phyloP scores from a whole-genome alignment of 2,113 vertebrate genomes.

The Galeopterus variegatus region DNA sequence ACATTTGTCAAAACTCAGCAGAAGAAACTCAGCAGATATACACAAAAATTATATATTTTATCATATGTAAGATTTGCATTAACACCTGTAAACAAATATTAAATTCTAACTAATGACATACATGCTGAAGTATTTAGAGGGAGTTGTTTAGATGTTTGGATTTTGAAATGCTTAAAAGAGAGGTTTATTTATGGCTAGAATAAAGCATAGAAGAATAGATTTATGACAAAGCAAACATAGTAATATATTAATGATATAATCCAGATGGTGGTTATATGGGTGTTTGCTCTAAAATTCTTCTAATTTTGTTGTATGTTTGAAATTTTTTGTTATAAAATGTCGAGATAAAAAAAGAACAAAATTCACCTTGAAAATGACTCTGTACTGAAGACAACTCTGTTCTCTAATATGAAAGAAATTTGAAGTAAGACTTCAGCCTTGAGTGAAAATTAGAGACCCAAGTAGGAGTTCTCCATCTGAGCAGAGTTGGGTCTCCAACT shows the following conservation, averaged over 20 bases:
- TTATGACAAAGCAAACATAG: not conserved
- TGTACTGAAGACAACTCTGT: not conserved
- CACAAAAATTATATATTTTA: not conserved
- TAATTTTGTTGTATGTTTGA: not conserved
- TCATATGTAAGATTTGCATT: not conserved
- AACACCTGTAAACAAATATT: not conserved
- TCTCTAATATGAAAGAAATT: not conserved
- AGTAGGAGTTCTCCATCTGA: not conserved
- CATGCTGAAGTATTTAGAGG: not conserved
- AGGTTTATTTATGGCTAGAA: not conserved
- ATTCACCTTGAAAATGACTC: constrained; percentile 13
- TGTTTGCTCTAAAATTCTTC: not conserved
- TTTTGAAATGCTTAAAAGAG: not conserved
- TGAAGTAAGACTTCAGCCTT: not conserved
- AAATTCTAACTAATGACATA: not conserved
- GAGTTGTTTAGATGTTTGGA: not conserved
- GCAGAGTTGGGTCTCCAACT: not conserved
- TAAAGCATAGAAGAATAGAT: not conserved
- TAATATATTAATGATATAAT: not conserved
- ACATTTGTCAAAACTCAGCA: constrained; percentile 3
- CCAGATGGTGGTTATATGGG: not conserved
- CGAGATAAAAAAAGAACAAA: not conserved
- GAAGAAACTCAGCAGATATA: not conserved
- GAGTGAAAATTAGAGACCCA: not conserved
- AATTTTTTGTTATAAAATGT: not conserved